These are phyloP conservation scores for Pristionchus japonicus DNA, from an alignment of 2,888 invertebrate species.

Conservation along the genomic window DNA sequence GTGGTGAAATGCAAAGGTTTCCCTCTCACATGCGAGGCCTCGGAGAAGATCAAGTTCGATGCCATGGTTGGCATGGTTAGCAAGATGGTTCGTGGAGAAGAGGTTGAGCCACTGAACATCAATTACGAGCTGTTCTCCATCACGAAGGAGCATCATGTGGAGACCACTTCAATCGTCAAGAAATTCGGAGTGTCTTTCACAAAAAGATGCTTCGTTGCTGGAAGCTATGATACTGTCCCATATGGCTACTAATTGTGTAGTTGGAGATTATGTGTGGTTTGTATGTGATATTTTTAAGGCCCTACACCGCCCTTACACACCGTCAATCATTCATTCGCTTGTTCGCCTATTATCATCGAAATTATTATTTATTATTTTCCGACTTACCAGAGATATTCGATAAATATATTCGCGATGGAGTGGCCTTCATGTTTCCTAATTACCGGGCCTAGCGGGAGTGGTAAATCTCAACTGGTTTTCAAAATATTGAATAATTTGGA, in stretches of 20 bases:
- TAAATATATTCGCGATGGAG: too few relatives aligned
- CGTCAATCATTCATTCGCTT: too few relatives aligned
- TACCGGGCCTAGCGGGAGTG: neutral
- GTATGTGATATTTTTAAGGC: neutral
- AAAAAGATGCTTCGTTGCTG: neutral
- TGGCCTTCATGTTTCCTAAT: neutral
- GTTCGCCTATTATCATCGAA: too few relatives aligned
- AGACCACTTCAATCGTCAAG: neutral
- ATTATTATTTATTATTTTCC: too few relatives aligned
- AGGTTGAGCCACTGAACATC: neutral
- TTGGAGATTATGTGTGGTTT: neutral
- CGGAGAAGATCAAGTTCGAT: neutral
- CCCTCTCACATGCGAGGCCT: neutral
- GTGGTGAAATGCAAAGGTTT: slow-evolving; percentile 24
- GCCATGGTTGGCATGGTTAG: neutral
- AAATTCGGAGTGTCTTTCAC: neutral
- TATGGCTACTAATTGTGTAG: neutral
- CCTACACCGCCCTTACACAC: too few relatives aligned
- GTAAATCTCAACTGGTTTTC: neutral
- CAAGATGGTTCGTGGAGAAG: neutral
- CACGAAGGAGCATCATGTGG: neutral
- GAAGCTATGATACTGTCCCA: neutral
- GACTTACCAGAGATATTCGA: too few relatives aligned
- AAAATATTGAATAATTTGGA: neutral
- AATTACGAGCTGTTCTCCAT: neutral